These are phyloP conservation scores for Cyclura pinguis DNA, from an alignment of 2,797 vertebrate species.

Conservation along the genomic window DNA sequence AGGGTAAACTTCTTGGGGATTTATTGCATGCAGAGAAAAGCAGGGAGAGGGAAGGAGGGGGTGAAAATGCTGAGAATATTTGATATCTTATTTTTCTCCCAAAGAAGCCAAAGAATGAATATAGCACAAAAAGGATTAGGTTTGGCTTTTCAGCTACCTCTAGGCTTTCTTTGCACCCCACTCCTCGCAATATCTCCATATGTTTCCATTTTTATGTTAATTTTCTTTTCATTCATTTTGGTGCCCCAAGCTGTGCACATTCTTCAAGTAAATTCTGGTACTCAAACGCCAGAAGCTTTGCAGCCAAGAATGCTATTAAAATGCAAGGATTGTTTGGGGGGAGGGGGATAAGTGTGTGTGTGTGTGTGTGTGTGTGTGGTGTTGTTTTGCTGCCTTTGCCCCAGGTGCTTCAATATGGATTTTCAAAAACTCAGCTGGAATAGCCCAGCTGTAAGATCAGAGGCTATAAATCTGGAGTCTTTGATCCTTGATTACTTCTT, in stretches of 20 bases:
- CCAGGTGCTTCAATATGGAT: constrained; percentile 26
- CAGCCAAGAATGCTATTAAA: constrained; percentile 43
- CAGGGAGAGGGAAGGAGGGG: not conserved
- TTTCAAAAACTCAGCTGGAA: constrained; percentile 43
- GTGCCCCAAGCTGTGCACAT: constrained; percentile 45
- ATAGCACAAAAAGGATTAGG: constrained; percentile 27
- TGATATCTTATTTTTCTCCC: constrained; percentile 30
- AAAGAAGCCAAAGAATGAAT: not conserved
- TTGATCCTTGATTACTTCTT: constrained; percentile 34
- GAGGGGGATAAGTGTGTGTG: not conserved
- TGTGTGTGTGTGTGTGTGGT: not conserved
- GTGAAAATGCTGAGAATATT: not conserved
- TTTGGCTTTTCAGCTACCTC: constrained; percentile 27
- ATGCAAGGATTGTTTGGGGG: not conserved
- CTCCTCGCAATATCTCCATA: constrained; percentile 29
- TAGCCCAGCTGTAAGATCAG: constrained; percentile 38
- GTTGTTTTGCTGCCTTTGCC: constrained; percentile 5
- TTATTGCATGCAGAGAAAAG: not conserved
- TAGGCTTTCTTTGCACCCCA: not conserved
- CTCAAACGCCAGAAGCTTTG: constrained; percentile 10
- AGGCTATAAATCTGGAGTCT: constrained; percentile 38
- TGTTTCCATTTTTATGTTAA: constrained; percentile 53
- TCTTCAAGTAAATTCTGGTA: constrained; percentile 39
- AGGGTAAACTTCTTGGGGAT: not conserved
- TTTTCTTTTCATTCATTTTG: constrained; percentile 45